A percentile compares a stretch with the other conserved stretches of the same genome.
These are phyloP conservation scores for Syrmaticus mikado DNA, from an alignment of 2,113 vertebrate species.

Conservation along the genomic window DNA sequence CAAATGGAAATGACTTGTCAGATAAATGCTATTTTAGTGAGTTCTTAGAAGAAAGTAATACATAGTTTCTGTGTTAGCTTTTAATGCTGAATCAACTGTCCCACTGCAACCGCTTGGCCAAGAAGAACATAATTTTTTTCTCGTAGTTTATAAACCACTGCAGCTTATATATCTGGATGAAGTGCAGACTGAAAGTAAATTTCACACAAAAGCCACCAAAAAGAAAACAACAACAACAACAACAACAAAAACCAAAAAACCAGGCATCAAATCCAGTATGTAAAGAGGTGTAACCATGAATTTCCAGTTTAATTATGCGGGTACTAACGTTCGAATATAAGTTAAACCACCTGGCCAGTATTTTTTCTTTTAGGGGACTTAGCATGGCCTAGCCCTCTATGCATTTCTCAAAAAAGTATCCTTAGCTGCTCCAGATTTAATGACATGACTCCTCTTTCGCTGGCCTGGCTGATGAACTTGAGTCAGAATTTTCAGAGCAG, in stretches of 20 bases:
- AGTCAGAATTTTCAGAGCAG: background rate
- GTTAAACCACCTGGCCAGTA: background rate
- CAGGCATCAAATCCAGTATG: background rate
- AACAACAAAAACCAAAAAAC: background rate
- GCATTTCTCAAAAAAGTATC: background rate
- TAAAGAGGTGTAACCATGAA: background rate
- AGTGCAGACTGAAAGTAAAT: background rate
- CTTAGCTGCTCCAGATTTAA: background rate
- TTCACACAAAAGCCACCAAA: background rate
- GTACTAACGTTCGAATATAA: background rate
- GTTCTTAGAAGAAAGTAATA: conserved; percentile 24
- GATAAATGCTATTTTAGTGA: conserved; percentile 19
- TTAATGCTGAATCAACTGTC: background rate
- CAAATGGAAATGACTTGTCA: background rate
- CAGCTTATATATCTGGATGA: background rate
- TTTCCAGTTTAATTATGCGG: background rate
- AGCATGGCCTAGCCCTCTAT: background rate
- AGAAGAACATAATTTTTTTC: background rate
- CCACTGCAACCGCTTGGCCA: background rate
- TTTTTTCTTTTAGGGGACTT: background rate
- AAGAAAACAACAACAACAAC: no score
- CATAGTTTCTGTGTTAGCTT: background rate
- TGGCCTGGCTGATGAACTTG: background rate
- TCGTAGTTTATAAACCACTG: background rate
- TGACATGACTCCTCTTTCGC: background rate